phyloP scores from a whole-genome alignment of 1,140 invertebrate genomes.

The silkworm (Bombyx mori) region ASM3026992v2 NC_085133.1:8909001-8909500 shows the following conservation, averaged over 20 bases:
- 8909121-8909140: slow-evolving; percentile 29
- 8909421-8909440: slow-evolving; percentile 80
- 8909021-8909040: slow-evolving; percentile 19
- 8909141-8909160: slow-evolving; percentile 49
- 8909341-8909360: slow-evolving; percentile 97
- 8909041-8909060: slow-evolving; percentile 9
- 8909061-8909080: slow-evolving; percentile 20
- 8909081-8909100: slow-evolving; percentile 28
- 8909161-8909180: slow-evolving; percentile 42
- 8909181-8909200: slow-evolving; percentile 34
- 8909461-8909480: slow-evolving; percentile 72
- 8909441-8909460: slow-evolving; percentile 67
- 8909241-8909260: slow-evolving; percentile 1
- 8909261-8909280: slow-evolving; percentile 70
- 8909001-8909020: slow-evolving; percentile 16
- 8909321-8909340: slow-evolving; percentile 93
- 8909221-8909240: not conserved
- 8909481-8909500: slow-evolving; percentile 78
- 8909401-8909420: slow-evolving; percentile 84
- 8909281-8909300: slow-evolving; percentile 87
- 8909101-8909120: slow-evolving; percentile 36
- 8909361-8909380: slow-evolving; percentile 92
- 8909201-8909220: slow-evolving; percentile 22
- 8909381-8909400: slow-evolving; percentile 91
- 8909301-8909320: slow-evolving; percentile 89